Percentiles rank a stretch among this genome's conserved stretches.
Conservation (phyloP, 2,797 vertebrate species). For the Erithacus rubecula region DNA sequence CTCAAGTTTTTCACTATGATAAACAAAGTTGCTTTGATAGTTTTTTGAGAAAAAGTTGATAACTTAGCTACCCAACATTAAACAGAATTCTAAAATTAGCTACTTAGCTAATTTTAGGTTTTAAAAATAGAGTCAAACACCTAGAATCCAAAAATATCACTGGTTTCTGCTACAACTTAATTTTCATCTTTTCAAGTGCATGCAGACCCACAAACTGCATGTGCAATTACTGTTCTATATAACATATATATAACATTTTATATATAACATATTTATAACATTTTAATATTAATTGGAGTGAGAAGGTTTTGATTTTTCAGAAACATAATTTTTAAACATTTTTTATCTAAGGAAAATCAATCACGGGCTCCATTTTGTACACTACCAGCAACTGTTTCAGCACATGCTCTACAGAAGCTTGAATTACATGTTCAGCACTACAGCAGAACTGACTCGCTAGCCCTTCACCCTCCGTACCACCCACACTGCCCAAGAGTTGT, state of each 20-base stretch:
- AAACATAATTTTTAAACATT: neutral
- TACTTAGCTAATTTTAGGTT: neutral
- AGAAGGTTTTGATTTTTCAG: neutral
- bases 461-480: neutral
- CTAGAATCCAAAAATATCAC: neutral
- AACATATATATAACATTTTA: too few species aligned
- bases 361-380: neutral
- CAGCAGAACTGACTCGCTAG: neutral
- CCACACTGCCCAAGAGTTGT: fast-evolving
- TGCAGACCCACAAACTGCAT: neutral
- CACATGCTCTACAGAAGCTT: neutral
- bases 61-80: neutral
- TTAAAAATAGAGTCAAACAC: neutral
- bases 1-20: neutral
- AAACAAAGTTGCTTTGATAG: neutral
- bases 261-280: too few species aligned
- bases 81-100: neutral
- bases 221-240: neutral
- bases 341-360: neutral
- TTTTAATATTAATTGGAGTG: neutral
- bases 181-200: neutral
- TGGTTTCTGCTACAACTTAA: neutral
- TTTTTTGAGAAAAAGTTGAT: neutral
- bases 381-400: neutral
- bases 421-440: neutral